phyloP scores from a whole-genome alignment of 2,113 vertebrate genomes.

The Centrocercus urophasianus region DNA sequence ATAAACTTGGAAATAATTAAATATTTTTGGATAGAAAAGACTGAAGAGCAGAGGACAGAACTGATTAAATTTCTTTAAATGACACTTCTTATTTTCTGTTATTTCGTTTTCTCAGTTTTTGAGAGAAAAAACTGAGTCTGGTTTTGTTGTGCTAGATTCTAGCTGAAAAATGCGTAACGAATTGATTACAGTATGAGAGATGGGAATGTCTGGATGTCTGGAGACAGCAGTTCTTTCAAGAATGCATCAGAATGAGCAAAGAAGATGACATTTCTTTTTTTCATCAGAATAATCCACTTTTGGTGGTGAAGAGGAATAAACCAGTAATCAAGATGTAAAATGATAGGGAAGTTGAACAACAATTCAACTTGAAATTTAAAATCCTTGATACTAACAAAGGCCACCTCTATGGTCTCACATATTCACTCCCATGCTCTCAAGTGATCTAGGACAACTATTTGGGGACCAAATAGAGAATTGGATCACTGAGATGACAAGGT shows the following conservation, averaged over 20 bases:
- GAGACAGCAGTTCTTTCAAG: background rate
- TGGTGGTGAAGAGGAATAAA: background rate
- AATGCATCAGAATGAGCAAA: background rate
- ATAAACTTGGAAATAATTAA: background rate
- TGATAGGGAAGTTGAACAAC: background rate
- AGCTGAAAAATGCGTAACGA: background rate
- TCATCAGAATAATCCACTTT: background rate
- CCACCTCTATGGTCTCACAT: background rate
- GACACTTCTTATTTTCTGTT: background rate
- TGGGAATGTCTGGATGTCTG: background rate
- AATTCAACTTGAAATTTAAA: background rate
- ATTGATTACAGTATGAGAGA: background rate
- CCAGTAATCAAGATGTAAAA: background rate
- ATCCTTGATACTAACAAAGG: background rate
- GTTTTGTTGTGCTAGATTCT: background rate
- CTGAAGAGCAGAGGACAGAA: background rate
- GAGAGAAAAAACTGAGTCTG: too few species aligned
- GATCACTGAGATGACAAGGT: background rate
- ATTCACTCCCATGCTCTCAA: background rate
- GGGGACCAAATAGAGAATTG: background rate
- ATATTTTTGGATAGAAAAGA: background rate
- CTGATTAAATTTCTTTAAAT: background rate
- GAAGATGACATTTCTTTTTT: background rate
- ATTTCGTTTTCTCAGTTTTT: background rate
- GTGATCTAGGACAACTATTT: background rate